Evolutionary conservation across 2,113 vertebrate species (phyloP).

Genomic region (Eolophus roseicapilla): DNA sequence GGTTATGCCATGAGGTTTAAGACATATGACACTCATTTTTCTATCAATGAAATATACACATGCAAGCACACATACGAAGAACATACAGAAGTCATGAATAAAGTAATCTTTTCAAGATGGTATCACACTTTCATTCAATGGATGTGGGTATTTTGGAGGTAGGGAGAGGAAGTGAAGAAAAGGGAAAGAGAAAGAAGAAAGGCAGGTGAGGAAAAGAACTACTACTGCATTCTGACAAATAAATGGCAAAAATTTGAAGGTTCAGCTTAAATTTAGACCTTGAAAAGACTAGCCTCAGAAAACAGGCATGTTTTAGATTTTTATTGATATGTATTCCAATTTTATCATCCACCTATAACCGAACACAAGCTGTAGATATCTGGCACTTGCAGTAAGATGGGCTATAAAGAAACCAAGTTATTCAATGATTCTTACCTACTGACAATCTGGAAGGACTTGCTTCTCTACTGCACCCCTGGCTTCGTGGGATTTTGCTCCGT

Average conservation of each 20-base stretch:
- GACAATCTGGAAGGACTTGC: conserved; percentile 93
- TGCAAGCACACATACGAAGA: background rate
- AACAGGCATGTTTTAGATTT: background rate
- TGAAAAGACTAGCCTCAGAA: background rate
- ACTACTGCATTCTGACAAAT: background rate
- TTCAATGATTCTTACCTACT: conserved; percentile 82
- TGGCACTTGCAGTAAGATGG: background rate
- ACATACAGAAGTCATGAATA: background rate
- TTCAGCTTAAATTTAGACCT: background rate
- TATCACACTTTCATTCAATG: background rate
- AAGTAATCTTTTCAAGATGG: background rate
- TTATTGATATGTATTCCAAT: accelerated
- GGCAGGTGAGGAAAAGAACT: background rate
- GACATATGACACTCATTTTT: background rate
- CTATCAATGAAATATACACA: background rate
- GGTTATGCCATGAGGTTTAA: background rate
- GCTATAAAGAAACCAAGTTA: background rate
- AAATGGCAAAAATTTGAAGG: background rate
- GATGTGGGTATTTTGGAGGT: background rate
- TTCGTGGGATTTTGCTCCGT: conserved; percentile 93
- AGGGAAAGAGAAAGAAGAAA: background rate
- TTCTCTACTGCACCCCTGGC: conserved; percentile 96
- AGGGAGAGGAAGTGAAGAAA: background rate
- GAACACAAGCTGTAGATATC: background rate
- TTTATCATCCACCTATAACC: background rate